Percentiles rank a stretch among this genome's conserved stretches.
Conservation (phyloP, 2,888 invertebrate species). For the Andrena bucephala region DNA sequence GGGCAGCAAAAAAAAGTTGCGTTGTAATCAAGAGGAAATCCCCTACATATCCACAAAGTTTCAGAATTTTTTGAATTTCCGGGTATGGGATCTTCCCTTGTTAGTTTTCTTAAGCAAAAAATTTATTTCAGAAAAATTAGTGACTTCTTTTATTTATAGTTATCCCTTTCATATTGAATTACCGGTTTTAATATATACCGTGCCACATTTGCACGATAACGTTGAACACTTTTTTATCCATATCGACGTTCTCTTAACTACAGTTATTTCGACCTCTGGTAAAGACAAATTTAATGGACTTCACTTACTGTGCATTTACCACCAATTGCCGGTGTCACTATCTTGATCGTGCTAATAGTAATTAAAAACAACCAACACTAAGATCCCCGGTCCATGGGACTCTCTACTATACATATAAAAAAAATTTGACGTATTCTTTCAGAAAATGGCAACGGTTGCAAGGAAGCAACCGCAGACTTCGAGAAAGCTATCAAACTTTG, state of each 20-base stretch:
- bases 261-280: constrained; percentile 12
- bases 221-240: not conserved
- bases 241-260: not conserved
- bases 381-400: constrained; percentile 19
- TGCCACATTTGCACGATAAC: not conserved
- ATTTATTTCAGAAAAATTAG: too few species aligned
- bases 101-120: too few species aligned
- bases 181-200: not conserved
- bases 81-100: too few species aligned
- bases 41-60: too few species aligned
- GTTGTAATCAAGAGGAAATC: too few species aligned
- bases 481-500: constrained; percentile 79
- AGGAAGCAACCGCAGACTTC: constrained; percentile 74
- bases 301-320: constrained; percentile 50
- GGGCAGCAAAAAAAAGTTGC: too few species aligned
- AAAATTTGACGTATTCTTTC: constrained; percentile 18
- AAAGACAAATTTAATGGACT: constrained; percentile 48
- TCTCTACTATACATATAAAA: not conserved
- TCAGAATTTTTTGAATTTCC: too few species aligned
- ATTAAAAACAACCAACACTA: constrained; percentile 48
- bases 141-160: too few species aligned
- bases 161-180: not conserved
- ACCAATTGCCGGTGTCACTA: constrained; percentile 49
- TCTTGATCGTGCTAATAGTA: constrained; percentile 56
- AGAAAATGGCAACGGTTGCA: constrained; percentile 71